Percentiles rank a stretch among this genome's conserved stretches.
These are phyloP conservation scores for Abrostola triplasia DNA, from an alignment of 2,888 invertebrate genomes.

Conservation along the genomic window DNA sequence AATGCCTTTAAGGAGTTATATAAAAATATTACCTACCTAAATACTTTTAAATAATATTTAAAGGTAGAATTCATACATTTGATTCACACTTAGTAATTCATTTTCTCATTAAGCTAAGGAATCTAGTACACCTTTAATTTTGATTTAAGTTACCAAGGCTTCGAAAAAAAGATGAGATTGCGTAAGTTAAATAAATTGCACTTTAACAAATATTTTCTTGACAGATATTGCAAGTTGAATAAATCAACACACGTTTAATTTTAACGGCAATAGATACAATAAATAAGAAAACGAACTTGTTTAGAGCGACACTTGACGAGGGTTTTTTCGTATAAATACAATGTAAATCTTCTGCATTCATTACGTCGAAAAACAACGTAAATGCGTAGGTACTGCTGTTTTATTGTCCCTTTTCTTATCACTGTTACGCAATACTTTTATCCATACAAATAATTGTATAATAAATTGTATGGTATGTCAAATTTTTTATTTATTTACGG, in stretches of 20 bases:
- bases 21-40: no score
- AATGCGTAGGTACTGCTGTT: background rate
- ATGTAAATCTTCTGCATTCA: conserved; percentile 58
- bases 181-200: background rate
- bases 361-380: conserved; percentile 25
- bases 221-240: background rate
- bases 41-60: no score
- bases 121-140: no score
- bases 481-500: background rate
- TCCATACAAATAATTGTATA: no score
- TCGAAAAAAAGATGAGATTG: background rate
- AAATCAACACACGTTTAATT: conserved; percentile 7
- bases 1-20: no score
- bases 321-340: conserved; percentile 62
- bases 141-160: no score
- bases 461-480: background rate
- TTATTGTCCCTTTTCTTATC: conserved; percentile 1
- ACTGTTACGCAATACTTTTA: background rate
- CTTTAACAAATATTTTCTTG: background rate
- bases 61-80: no score
- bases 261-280: conserved; percentile 10
- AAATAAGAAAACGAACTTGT: conserved; percentile 16
- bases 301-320: conserved; percentile 63
- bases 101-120: no score
- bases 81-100: no score